These are phyloP conservation scores for Lepeophtheirus nordmannii DNA, from an alignment of 2,888 invertebrate genomes.

Conservation along the genomic window DNA sequence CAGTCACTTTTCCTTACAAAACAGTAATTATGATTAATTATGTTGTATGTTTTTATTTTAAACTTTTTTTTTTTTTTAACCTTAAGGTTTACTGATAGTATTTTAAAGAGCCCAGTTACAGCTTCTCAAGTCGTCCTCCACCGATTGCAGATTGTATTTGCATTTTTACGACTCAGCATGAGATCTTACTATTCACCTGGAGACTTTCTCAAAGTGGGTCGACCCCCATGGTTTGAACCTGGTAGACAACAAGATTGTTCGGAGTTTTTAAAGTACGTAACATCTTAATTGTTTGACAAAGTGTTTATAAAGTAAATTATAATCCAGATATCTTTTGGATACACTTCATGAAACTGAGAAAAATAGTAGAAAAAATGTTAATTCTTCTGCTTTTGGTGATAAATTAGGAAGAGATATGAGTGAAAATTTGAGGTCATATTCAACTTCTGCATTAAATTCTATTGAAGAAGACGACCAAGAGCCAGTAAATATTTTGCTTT, in stretches of 20 bases:
- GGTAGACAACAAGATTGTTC: slow-evolving; percentile 51
- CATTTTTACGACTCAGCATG: slow-evolving; percentile 39
- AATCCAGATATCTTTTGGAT: slow-evolving; percentile 25
- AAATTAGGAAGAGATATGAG: not conserved
- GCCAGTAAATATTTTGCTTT: not conserved
- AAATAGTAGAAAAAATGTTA: not conserved
- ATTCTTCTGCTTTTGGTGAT: not conserved
- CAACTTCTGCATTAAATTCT: not conserved
- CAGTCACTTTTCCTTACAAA: slow-evolving; percentile 68
- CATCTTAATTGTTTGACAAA: not conserved
- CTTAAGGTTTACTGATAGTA: slow-evolving; percentile 22
- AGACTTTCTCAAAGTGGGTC: slow-evolving; percentile 52
- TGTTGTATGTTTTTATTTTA: not conserved
- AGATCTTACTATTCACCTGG: slow-evolving; percentile 39
- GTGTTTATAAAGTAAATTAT: not conserved
- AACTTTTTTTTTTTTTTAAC: not conserved
- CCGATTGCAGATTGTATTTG: slow-evolving; percentile 56
- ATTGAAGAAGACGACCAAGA: not conserved
- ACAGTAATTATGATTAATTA: slow-evolving; percentile 36
- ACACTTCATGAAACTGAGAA: slow-evolving; percentile 26
- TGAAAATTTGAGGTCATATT: not conserved
- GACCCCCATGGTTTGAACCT: slow-evolving; percentile 58
- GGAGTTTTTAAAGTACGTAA: slow-evolving; percentile 28
- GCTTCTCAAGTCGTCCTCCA: slow-evolving; percentile 45
- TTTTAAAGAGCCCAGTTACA: slow-evolving; percentile 26